Percentiles rank a stretch among this genome's conserved stretches.
Evolutionary conservation across 1,140 invertebrate genomes (phyloP).

Genomic region (Dufourea novaeangliae): DNA sequence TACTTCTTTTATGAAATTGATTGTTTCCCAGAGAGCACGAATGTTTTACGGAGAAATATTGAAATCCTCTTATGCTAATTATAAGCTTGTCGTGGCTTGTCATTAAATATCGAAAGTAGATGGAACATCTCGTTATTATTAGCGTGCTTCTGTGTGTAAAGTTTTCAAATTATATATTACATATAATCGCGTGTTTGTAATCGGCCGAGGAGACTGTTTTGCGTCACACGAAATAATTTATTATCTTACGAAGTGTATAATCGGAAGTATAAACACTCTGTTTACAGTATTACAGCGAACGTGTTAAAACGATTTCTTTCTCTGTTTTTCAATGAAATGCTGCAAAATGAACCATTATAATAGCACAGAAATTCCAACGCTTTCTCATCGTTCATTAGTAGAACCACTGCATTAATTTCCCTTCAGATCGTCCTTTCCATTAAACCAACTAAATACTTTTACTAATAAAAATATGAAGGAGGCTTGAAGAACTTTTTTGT

Average conservation of each 20-base stretch:
- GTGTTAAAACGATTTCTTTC: constrained; percentile 1
- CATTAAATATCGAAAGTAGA: background rate
- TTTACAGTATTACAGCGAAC: background rate
- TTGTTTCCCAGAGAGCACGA: background rate
- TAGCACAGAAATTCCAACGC: background rate
- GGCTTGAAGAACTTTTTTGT: background rate
- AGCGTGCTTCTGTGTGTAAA: background rate
- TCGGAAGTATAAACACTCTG: background rate
- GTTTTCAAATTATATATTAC: background rate
- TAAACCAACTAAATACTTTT: background rate
- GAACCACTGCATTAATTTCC: background rate
- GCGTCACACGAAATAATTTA: constrained; percentile 15
- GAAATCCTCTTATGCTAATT: background rate
- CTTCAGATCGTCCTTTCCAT: background rate
- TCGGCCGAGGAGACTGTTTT: background rate
- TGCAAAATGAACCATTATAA: background rate
- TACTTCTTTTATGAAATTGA: constrained; percentile 12
- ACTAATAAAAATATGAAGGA: background rate
- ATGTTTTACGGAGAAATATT: background rate
- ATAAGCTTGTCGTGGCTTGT: background rate
- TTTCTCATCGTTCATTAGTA: background rate
- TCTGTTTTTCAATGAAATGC: background rate
- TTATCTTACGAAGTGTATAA: background rate
- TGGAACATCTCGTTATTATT: background rate
- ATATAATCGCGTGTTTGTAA: background rate